Evolutionary conservation across 2,797 vertebrate species (phyloP), one percentile per base, ranked within the genome.

Genomic region (Notamacropus eugenii): DNA sequence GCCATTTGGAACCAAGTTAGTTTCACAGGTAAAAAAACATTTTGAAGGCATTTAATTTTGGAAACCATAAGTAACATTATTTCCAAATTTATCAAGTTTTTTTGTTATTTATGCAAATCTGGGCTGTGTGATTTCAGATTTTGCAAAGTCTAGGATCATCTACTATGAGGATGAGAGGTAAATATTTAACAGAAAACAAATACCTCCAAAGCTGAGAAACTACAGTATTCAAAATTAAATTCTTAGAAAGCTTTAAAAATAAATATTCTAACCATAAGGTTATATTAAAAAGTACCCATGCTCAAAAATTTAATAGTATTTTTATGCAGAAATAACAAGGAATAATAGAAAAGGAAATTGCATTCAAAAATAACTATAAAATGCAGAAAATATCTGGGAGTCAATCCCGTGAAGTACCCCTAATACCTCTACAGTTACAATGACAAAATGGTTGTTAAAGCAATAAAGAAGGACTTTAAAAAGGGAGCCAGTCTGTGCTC

Each of bases 121-220:
- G 93, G 54, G 46, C 90, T 96, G 67, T 90, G 28, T 92, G 95
- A 97, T 97, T 96, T 97, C 97, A 96, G 96, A 97, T 97, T 97
- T 97, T 96, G 97, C 93, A 93, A 97, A 95, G 93, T 94, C 96
- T 24, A 92, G 90, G 55, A 96, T 91, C 94, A 96, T 97, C 97
- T 93, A 97, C 96, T 95, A 96, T 40, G n/a, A 95, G 22, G 93
- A 94, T 90, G 62, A 92, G 93, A 97, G 57, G 93, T 40, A 55
- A 95, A 90, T 62, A 55, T 91, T 94, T 92, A 96, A 55, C 92
- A 29, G 97, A 97, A 82, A 96, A 24, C 50, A 82, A 46, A 34
- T 91, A 95, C 46, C 54, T 14, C 54, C 62, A 54, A 93, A 90
- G 93, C 50, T 92, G 40, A 90, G 58, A 95, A 94, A 92, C 50